A percentile compares a stretch with the other conserved stretches of the same genome.
Conservation (phyloP, 1,140 invertebrate genomes). For the Dryas iulia region DNA sequence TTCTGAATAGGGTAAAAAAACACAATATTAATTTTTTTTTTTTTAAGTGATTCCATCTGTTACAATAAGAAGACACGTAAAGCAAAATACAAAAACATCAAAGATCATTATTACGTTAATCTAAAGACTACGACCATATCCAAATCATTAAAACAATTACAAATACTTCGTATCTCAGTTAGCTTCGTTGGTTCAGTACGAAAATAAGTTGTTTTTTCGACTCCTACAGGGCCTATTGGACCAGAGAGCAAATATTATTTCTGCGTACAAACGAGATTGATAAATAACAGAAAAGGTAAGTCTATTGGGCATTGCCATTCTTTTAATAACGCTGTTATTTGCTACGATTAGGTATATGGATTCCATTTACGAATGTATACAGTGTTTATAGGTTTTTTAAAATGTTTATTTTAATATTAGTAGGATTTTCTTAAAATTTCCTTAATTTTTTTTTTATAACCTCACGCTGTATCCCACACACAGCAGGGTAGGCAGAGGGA, state of each 20-base stretch:
- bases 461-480: too few species aligned
- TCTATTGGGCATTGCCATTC: constrained; percentile 17
- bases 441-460: too few species aligned
- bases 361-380: background rate
- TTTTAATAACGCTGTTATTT: constrained; percentile 21
- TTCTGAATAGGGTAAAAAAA: too few species aligned
- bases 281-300: constrained; percentile 29
- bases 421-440: too few species aligned
- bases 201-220: constrained; percentile 35
- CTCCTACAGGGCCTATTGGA: constrained; percentile 27
- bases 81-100: background rate
- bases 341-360: background rate
- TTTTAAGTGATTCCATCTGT: too few species aligned
- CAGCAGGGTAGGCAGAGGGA: too few species aligned
- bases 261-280: constrained; percentile 22
- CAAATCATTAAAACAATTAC: constrained; percentile 9
- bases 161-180: constrained; percentile 29
- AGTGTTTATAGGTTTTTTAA: background rate
- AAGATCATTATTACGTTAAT: constrained; percentile 5
- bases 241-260: constrained; percentile 28
- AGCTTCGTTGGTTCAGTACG: constrained; percentile 24
- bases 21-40: too few species aligned
- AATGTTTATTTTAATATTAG: too few species aligned
- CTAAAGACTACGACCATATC: background rate
- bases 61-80: background rate